Conservation (phyloP, 2,888 invertebrate genomes). For the Phalangium opilio region DNA sequence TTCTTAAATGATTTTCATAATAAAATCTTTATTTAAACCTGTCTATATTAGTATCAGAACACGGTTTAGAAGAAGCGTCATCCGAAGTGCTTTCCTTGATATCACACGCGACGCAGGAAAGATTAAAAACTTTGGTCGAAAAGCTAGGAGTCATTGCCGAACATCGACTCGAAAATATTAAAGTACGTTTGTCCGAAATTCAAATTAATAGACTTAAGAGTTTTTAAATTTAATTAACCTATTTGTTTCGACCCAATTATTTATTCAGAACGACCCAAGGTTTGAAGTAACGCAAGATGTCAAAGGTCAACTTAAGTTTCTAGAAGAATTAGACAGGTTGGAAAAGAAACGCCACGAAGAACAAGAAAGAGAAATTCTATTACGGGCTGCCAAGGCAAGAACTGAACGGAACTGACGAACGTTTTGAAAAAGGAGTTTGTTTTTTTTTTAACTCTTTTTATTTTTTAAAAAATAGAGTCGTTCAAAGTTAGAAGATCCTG, state of each 20-base stretch:
- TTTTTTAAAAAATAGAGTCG: constrained; percentile 37
- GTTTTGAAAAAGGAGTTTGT: no score
- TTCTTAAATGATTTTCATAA: no score
- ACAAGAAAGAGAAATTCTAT: constrained; percentile 78
- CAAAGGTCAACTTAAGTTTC: constrained; percentile 82
- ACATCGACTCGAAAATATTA: constrained; percentile 82
- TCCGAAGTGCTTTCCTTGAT: constrained; percentile 74
- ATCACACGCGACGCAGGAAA: constrained; percentile 86
- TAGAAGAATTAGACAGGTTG: constrained; percentile 87
- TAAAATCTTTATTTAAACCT: no score
- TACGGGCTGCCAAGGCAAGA: constrained; percentile 91
- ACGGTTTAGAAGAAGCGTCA: constrained; percentile 69
- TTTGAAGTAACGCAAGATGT: constrained; percentile 83
- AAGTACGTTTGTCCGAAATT: no score
- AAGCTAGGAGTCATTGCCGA: constrained; percentile 84
- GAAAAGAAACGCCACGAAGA: constrained; percentile 91
- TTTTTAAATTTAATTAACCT: constrained; percentile 2
- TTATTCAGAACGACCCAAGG: constrained; percentile 60
- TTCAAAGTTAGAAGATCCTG: constrained; percentile 92
- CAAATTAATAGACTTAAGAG: no score
- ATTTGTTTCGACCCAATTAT: no score
- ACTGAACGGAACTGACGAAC: no score
- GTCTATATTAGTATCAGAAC: constrained; percentile 38
- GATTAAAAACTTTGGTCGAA: constrained; percentile 75
- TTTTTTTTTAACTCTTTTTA: no score